phyloP scores from a whole-genome alignment of 1,140 invertebrate genomes.

The Drosophila carrolli region DNA sequence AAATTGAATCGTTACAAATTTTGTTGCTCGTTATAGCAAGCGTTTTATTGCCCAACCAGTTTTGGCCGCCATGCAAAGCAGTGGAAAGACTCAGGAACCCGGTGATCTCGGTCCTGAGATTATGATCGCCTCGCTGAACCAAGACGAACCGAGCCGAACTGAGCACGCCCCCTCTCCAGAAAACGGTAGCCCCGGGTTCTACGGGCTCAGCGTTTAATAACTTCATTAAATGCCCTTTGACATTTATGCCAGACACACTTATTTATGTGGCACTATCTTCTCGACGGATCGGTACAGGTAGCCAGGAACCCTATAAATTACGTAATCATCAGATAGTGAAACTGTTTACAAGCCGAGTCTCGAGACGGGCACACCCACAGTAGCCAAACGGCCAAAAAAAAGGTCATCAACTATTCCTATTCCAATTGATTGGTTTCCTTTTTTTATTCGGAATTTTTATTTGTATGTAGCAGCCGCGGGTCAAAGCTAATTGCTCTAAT shows the following conservation, averaged over 20 bases:
- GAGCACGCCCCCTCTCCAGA: conserved; percentile 26
- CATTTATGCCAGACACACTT: conserved; percentile 63
- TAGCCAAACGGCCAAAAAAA: conserved; percentile 48
- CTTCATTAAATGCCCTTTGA: conserved; percentile 83
- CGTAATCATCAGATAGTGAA: conserved; percentile 78
- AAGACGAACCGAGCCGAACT: conserved; percentile 11
- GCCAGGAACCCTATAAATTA: conserved; percentile 68
- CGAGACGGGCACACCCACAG: conserved; percentile 65
- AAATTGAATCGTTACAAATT: conserved; percentile 84
- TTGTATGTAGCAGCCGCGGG: conserved; percentile 45
- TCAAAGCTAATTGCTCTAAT: conserved; percentile 76
- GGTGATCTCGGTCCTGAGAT: conserved; percentile 41
- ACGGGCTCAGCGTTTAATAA: conserved; percentile 71
- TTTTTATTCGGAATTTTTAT: conserved; percentile 49
- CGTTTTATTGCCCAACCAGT: conserved; percentile 82
- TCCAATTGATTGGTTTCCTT: conserved; percentile 36
- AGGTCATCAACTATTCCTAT: conserved; percentile 45
- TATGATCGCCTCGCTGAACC: conserved; percentile 52
- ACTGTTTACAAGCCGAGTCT: conserved; percentile 74
- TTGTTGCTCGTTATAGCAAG: conserved; percentile 83
- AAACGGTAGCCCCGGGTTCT: conserved; percentile 37
- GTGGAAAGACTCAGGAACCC: conserved; percentile 7
- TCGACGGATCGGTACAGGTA: conserved; percentile 54
- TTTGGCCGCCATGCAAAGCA: conserved; percentile 62
- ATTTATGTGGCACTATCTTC: conserved; percentile 40